A percentile compares a stretch with the other conserved stretches of the same genome.
Conservation (phyloP, 2,888 invertebrate species). For the Operophtera brumata region DNA sequence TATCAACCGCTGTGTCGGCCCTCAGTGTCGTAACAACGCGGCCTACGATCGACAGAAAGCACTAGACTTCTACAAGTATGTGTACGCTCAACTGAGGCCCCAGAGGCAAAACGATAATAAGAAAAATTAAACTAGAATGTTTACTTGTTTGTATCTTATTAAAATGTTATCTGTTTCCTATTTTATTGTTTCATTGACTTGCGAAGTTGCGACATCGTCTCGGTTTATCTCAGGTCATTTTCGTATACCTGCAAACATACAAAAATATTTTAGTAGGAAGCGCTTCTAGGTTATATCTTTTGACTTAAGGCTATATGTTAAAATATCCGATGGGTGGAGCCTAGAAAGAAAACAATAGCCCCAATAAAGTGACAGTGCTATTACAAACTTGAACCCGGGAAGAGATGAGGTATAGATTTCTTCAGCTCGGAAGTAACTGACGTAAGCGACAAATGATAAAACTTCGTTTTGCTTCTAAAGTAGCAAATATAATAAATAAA, state of each 20-base stretch:
- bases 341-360: too few species aligned
- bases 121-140: slow-evolving; percentile 48
- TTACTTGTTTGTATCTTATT: slow-evolving; percentile 22
- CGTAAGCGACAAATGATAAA: too few species aligned
- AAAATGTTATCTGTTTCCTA: slow-evolving; percentile 33
- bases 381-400: too few species aligned
- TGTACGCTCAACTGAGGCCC: slow-evolving; percentile 69
- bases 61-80: slow-evolving; percentile 75
- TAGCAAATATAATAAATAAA: too few species aligned
- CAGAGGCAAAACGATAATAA: slow-evolving; percentile 53
- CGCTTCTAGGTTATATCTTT: too few species aligned
- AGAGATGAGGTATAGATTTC: too few species aligned
- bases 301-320: too few species aligned
- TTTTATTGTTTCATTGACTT: slow-evolving; percentile 32
- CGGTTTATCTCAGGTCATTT: background rate
- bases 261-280: background rate
- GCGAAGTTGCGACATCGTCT: background rate
- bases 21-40: slow-evolving; percentile 59
- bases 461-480: too few species aligned
- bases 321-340: too few species aligned
- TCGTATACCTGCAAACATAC: background rate
- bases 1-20: slow-evolving; percentile 57
- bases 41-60: slow-evolving; percentile 71
- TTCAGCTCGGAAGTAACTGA: too few species aligned
- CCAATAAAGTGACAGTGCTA: too few species aligned